Evolutionary conservation across 2,888 invertebrate genomes (phyloP).

Genomic region (Trichogramma evanescens): DNA sequence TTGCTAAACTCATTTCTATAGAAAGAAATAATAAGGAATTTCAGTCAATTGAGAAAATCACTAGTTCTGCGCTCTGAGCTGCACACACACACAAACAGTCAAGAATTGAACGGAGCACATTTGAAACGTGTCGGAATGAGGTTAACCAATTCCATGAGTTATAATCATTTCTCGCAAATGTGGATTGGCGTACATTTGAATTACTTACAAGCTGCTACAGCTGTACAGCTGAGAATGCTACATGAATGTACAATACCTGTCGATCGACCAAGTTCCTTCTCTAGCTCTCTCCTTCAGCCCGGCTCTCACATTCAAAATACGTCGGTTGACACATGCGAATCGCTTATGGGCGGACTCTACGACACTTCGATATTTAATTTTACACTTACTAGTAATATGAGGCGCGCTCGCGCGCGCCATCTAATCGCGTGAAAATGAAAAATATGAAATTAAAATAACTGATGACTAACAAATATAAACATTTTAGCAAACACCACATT

Average conservation of each 20-base stretch:
- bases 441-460: no score
- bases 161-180: constrained; percentile 13
- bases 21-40: constrained; percentile 13
- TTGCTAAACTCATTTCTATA: constrained; percentile 2
- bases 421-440: no score
- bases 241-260: constrained; percentile 1
- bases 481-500: no score
- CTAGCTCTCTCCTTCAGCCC: constrained; percentile 27
- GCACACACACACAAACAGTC: no score
- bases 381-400: no score
- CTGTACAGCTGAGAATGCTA: neutral
- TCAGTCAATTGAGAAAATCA: constrained; percentile 9
- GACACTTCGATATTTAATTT: no score
- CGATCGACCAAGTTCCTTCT: neutral
- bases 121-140: constrained; percentile 10
- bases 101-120: neutral
- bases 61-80: neutral
- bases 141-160: constrained; percentile 7
- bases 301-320: neutral
- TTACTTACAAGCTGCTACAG: neutral
- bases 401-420: no score
- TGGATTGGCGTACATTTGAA: constrained; percentile 8
- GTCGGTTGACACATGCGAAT: no score
- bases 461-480: no score
- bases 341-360: no score